phyloP scores from a whole-genome alignment of 2,797 vertebrate genomes.

The Cetoscarus ocellatus region DNA sequence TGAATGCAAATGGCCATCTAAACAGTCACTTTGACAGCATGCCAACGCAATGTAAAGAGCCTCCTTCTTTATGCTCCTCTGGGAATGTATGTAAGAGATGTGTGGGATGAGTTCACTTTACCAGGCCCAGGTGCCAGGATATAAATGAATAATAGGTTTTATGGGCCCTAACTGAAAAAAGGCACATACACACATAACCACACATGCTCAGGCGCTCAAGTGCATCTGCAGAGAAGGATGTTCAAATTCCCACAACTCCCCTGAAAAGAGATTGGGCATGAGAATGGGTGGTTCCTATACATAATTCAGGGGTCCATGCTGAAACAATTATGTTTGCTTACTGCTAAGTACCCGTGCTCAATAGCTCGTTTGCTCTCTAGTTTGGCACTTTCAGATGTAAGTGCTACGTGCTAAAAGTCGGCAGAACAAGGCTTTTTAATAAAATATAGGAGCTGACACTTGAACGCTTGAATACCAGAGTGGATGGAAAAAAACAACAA shows the following conservation, averaged over 20 bases:
- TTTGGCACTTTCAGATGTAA: constrained; percentile 74
- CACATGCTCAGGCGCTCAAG: constrained; percentile 70
- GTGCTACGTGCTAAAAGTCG: constrained; percentile 71
- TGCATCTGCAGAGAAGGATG: constrained; percentile 80
- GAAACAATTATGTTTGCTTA: constrained; percentile 83
- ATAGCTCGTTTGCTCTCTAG: constrained; percentile 70
- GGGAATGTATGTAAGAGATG: constrained; percentile 80
- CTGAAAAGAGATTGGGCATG: constrained; percentile 78
- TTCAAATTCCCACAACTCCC: constrained; percentile 81
- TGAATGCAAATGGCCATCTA: constrained; percentile 83
- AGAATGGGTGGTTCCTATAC: constrained; percentile 80
- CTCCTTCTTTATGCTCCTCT: constrained; percentile 82
- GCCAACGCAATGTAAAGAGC: constrained; percentile 85
- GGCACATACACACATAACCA: constrained; percentile 70
- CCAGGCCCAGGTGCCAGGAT: constrained; percentile 82
- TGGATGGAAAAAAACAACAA: constrained; percentile 61
- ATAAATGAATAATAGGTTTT: constrained; percentile 85
- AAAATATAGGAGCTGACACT: constrained; percentile 75
- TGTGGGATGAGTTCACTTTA: constrained; percentile 83
- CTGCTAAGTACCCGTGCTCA: constrained; percentile 74
- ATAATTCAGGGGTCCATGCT: constrained; percentile 82
- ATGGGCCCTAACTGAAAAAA: constrained; percentile 69
- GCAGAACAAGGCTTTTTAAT: constrained; percentile 72
- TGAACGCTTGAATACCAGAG: constrained; percentile 59
- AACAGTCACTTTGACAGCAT: constrained; percentile 80